phyloP scores from a whole-genome alignment of 2,113 vertebrate species.

The Apaloderma vittatum region DNA sequence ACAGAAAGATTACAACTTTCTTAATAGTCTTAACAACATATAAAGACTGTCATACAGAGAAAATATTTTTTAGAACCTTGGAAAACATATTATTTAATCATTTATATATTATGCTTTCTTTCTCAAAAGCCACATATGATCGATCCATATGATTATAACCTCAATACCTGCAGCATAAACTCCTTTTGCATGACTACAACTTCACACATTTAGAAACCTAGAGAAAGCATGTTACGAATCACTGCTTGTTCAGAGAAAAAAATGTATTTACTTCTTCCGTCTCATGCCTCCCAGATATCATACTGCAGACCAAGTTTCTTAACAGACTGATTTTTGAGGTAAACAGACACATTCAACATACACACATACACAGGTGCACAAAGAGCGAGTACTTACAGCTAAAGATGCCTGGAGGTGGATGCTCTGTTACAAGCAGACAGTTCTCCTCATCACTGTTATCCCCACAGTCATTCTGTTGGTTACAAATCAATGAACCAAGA shows the following conservation, averaged over 20 bases:
- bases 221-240: background rate
- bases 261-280: background rate
- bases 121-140: background rate
- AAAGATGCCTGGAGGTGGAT: slow-evolving; percentile 93
- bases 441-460: slow-evolving; percentile 98
- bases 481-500: slow-evolving; percentile 95
- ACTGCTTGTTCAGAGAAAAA: background rate
- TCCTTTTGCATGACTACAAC: background rate
- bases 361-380: background rate
- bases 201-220: background rate
- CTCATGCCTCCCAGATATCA: background rate
- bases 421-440: slow-evolving; percentile 94
- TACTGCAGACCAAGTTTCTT: background rate
- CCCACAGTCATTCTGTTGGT: slow-evolving; percentile 96
- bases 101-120: background rate
- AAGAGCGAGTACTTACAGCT: slow-evolving; percentile 87
- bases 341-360: background rate
- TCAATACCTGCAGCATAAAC: background rate
- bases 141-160: background rate
- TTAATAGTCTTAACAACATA: background rate
- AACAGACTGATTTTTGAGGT: background rate
- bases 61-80: background rate
- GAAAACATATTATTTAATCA: background rate
- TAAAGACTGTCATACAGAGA: background rate
- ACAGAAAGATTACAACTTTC: background rate